These are phyloP conservation scores for Drosophila leonis DNA, from an alignment of 2,888 invertebrate genomes.

Conservation along the genomic window DNA sequence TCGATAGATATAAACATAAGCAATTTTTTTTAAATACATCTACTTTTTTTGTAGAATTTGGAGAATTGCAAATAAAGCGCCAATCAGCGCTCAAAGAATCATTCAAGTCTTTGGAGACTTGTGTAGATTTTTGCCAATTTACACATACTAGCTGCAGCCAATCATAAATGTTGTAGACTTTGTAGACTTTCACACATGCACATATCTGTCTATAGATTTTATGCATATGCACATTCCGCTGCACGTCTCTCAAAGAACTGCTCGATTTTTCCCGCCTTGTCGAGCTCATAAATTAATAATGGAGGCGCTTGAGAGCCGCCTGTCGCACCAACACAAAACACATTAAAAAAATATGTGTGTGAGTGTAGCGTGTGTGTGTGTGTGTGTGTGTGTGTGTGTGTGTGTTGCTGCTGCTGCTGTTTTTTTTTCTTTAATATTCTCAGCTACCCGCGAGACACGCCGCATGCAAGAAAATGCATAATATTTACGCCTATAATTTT, in stretches of 20 bases:
- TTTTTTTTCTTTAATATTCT: neutral
- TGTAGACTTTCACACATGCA: conserved; percentile 4
- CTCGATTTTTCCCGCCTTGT: conserved; percentile 37
- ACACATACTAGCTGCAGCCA: neutral
- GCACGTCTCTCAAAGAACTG: conserved; percentile 29
- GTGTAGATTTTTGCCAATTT: neutral
- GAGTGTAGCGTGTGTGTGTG: conserved; percentile 17
- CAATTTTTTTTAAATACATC: neutral
- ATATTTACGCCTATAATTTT: conserved; percentile 78
- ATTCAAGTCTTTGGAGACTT: neutral
- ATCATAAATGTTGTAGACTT: neutral
- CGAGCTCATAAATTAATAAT: conserved; percentile 72
- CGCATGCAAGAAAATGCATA: conserved; percentile 66
- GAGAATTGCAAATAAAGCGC: neutral
- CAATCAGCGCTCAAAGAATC: neutral
- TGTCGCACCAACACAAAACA: conserved; percentile 46
- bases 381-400: conserved; percentile 32
- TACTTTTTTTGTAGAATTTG: too few relatives aligned
- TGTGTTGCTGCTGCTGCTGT: conserved; percentile 14
- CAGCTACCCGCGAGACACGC: conserved; percentile 12
- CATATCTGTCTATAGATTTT: conserved; percentile 1
- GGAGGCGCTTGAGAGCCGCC: conserved; percentile 57
- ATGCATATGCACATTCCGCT: conserved; percentile 24
- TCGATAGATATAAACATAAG: neutral
- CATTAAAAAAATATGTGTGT: conserved; percentile 53